Evolutionary conservation across 2,113 vertebrate species (phyloP).

Genomic region (Emydocephalus ijimae): DNA sequence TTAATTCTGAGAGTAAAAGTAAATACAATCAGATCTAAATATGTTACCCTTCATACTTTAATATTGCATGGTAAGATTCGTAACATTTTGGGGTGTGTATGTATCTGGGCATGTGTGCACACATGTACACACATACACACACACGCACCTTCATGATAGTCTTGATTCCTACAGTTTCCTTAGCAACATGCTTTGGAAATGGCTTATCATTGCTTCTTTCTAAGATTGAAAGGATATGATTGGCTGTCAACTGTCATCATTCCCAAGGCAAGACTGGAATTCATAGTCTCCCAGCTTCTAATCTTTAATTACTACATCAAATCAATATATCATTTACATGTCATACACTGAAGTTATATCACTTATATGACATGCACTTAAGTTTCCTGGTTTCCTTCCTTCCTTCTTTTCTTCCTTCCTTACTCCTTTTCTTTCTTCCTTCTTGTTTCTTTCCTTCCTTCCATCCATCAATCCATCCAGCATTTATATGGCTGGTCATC

Average conservation of each 20-base stretch:
- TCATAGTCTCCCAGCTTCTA: background rate
- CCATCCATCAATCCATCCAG: background rate
- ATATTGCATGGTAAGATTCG: slow-evolving; percentile 15
- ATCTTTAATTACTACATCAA: too few species aligned
- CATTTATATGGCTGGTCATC: background rate
- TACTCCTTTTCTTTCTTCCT: background rate
- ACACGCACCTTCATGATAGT: background rate
- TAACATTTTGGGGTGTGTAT: background rate
- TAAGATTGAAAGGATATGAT: background rate
- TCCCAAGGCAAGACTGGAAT: background rate
- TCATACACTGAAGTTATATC: background rate
- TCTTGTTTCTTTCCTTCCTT: background rate
- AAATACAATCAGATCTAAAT: slow-evolving; percentile 44
- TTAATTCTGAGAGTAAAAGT: slow-evolving; percentile 56
- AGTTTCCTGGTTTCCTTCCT: slow-evolving; percentile 3
- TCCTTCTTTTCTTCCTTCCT: background rate
- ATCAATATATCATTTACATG: background rate
- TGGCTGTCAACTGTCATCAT: background rate
- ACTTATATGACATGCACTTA: too few species aligned
- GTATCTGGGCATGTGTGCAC: too few species aligned
- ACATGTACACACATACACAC: too few species aligned
- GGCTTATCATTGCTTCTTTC: background rate
- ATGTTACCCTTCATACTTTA: slow-evolving; percentile 37
- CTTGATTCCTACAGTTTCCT: background rate
- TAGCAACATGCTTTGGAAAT: background rate